These are phyloP conservation scores for Threskiornis aethiopicus DNA, from an alignment of 2,797 vertebrate species.

Conservation along the genomic window DNA sequence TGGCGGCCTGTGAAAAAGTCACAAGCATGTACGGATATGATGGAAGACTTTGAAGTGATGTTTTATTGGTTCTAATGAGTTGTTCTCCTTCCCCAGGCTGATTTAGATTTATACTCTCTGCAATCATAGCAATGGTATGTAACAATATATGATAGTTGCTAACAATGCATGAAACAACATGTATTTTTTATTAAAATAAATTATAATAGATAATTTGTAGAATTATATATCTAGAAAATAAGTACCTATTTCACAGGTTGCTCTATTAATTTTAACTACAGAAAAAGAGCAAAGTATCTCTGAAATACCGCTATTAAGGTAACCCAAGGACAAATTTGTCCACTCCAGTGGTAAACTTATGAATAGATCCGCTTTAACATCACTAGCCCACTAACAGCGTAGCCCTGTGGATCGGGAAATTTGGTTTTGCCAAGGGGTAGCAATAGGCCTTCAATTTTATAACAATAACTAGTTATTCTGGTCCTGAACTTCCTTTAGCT, in stretches of 20 bases:
- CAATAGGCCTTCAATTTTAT: not conserved
- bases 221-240: not conserved
- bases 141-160: not conserved
- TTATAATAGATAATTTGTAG: not conserved
- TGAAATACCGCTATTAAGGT: not conserved
- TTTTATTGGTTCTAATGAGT: not conserved
- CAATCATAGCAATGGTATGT: not conserved
- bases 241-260: not conserved
- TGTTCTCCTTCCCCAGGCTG: not conserved
- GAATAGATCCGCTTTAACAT: not conserved
- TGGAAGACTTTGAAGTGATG: not conserved
- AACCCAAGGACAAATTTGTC: not conserved
- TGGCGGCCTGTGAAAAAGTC: not conserved
- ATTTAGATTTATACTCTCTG: not conserved
- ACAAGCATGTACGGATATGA: accelerated
- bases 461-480: not conserved
- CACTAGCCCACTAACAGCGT: not conserved
- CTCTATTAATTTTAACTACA: not conserved
- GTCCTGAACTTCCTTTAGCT: not conserved
- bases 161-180: not conserved
- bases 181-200: not conserved
- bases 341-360: not conserved
- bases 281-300: not conserved
- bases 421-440: not conserved
- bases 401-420: not conserved